A percentile compares a stretch with the other conserved stretches of the same genome.
Conservation (phyloP, 2,888 invertebrate genomes). For the Thymelicus lineola region DNA sequence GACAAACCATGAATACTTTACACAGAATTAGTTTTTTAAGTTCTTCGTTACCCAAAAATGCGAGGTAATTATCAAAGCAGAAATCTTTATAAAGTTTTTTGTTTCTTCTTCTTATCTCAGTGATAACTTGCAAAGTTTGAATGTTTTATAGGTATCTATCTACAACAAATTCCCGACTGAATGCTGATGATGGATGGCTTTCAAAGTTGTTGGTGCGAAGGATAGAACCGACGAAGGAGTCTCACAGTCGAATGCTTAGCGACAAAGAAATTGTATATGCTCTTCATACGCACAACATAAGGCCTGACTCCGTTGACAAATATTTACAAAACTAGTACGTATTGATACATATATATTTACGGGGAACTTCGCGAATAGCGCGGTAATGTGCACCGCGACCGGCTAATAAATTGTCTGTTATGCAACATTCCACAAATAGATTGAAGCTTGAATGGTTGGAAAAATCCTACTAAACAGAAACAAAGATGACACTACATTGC, state of each 20-base stretch:
- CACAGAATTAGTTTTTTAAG: conserved; percentile 67
- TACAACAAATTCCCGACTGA: conserved; percentile 66
- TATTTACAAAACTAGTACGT: conserved; percentile 95
- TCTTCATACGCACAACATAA: conserved; percentile 97
- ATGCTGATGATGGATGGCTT: conserved; percentile 91
- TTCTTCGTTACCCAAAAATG: conserved; percentile 67
- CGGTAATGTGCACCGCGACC: conserved; percentile 36
- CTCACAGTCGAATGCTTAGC: conserved; percentile 98
- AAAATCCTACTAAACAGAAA: conserved; percentile 20
- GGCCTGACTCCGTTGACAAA: conserved; percentile 93
- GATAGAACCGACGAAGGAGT: conserved; percentile 97
- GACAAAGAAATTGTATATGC: conserved; percentile 98
- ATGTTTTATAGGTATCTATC: conserved; percentile 71
- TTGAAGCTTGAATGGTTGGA: conserved; percentile 37
- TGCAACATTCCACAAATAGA: conserved; percentile 77
- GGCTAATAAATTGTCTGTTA: conserved; percentile 57
- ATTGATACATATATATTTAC: conserved; percentile 27
- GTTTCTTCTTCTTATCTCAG: conserved; percentile 14
- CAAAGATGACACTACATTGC: conserved; percentile 45
- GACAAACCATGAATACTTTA: conserved; percentile 69
- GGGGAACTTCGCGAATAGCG: conserved; percentile 22
- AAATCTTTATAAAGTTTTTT: conserved; percentile 26
- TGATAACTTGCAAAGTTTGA: conserved; percentile 38
- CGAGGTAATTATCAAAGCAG: conserved; percentile 59
- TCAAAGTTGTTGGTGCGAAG: conserved; percentile 95